Percentiles rank a stretch among this genome's conserved stretches.
Conservation (phyloP, 2,113 vertebrate species). For the Nesogale talazaci region DNA sequence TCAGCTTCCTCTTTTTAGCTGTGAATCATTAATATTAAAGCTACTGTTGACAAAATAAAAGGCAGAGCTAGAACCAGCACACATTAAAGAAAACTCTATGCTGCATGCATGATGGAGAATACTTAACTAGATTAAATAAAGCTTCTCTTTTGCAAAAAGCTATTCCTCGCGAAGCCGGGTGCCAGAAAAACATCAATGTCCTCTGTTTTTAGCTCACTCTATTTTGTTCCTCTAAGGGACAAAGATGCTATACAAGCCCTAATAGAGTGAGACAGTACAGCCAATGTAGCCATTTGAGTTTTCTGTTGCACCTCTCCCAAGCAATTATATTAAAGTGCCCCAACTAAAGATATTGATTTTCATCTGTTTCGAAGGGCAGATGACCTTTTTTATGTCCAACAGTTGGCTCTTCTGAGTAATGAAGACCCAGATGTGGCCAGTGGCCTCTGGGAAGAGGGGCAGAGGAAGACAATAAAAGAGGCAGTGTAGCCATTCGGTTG, state of each 20-base stretch:
- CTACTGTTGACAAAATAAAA: conserved; percentile 71
- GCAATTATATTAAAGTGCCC: conserved; percentile 65
- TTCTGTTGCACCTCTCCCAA: conserved; percentile 65
- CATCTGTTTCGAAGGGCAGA: conserved; percentile 57
- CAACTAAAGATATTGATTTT: conserved; percentile 75
- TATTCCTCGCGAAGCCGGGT: conserved; percentile 63
- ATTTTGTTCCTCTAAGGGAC: conserved; percentile 67
- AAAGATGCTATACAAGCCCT: conserved; percentile 67
- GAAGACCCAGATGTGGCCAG: conserved; percentile 53
- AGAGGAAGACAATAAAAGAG: conserved; percentile 54
- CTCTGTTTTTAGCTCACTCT: conserved; percentile 63
- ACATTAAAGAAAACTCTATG: conserved; percentile 63
- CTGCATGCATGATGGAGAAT: conserved; percentile 66
- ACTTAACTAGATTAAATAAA: conserved; percentile 74
- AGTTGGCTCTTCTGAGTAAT: conserved; percentile 48
- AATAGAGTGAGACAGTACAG: conserved; percentile 65
- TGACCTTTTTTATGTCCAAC: conserved; percentile 65
- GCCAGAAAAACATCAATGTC: conserved; percentile 68
- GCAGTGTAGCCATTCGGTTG: not conserved
- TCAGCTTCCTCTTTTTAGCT: conserved; percentile 45
- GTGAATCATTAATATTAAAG: conserved; percentile 72
- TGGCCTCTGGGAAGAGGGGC: conserved; percentile 61
- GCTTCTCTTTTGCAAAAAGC: conserved; percentile 62
- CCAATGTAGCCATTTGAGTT: conserved; percentile 58
- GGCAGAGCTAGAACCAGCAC: conserved; percentile 51